Evolutionary conservation across 2,797 vertebrate genomes (phyloP), one percentile per base, ranked within the genome.

Genomic region (Crypturellus tataupa): DNA sequence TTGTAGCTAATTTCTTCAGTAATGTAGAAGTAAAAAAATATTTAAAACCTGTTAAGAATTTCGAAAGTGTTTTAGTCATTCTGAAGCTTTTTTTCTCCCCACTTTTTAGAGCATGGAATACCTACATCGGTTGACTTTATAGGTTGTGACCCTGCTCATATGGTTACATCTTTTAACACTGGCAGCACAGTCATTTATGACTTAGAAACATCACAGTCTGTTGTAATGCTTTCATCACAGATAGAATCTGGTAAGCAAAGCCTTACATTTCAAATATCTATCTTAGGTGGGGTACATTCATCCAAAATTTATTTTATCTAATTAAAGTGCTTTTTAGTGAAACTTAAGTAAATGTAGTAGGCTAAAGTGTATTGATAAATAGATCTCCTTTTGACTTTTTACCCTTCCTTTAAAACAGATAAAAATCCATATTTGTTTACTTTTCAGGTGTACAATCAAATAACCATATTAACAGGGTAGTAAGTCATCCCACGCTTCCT

Each of bases 401-500:
- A 46, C 12, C 4, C 17, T 87, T 86, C 39, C 24, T 78, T 91
- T 55, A 87, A 92, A 37, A 17, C 18, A 40, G 16, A 25, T 87
- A 4, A 70, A 55, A 56, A 37, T 73, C 9, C 76, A 83, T 51
- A 60, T 85, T 92, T 79, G 35, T 63, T 84, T 75, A 42, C 94
- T 96, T 96, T 96, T 88, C 95, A 99, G 99, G 98, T 90, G 96
- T 98, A 86, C 98, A 98, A 42, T 98, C 98, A 76, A 98, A 82
- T 85, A 98, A 98, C 97, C 99, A 99, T 80, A 99, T 99, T 97
- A 99, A 99, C 94, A 99, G 98, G 97, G 98, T 99, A 96, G 99
- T 99, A 94, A 99, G 99, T 97, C 99, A 99, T 96, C 99, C 99
- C 73, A 99, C 99, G n/a, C 98, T 99, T 97, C 99, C 99, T 40